Evolutionary conservation across 2,797 vertebrate genomes (phyloP).

Genomic region (Serranus cabrilla): DNA sequence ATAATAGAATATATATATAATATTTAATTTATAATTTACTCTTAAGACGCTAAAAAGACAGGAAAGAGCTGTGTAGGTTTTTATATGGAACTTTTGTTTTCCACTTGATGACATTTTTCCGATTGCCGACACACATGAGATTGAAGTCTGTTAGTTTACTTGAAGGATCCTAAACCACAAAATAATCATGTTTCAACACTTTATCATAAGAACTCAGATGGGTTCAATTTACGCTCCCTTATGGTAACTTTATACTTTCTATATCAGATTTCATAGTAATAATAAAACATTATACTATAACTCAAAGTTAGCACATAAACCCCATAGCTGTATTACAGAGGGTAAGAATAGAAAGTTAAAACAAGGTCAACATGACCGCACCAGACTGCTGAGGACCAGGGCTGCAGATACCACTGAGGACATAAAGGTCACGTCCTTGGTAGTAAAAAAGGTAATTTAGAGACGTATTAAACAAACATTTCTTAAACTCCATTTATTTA

Average conservation of each 20-base stretch:
- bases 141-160: background rate
- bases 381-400: background rate
- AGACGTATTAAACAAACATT: background rate
- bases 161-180: background rate
- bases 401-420: conserved; percentile 1
- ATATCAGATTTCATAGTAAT: background rate
- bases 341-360: background rate
- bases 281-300: background rate
- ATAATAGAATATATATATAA: background rate
- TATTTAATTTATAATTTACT: conserved; percentile 4
- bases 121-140: background rate
- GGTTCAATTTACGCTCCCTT: background rate
- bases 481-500: background rate
- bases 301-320: background rate
- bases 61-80: background rate
- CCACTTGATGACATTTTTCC: background rate
- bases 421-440: conserved; percentile 19
- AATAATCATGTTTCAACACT: background rate
- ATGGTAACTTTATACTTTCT: background rate
- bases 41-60: background rate
- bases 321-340: background rate
- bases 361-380: conserved; percentile 2
- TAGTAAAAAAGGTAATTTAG: background rate
- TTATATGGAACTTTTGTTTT: background rate
- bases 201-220: background rate